phyloP scores from a whole-genome alignment of 1,140 invertebrate species.

The Drosophila malerkotliana region DNA sequence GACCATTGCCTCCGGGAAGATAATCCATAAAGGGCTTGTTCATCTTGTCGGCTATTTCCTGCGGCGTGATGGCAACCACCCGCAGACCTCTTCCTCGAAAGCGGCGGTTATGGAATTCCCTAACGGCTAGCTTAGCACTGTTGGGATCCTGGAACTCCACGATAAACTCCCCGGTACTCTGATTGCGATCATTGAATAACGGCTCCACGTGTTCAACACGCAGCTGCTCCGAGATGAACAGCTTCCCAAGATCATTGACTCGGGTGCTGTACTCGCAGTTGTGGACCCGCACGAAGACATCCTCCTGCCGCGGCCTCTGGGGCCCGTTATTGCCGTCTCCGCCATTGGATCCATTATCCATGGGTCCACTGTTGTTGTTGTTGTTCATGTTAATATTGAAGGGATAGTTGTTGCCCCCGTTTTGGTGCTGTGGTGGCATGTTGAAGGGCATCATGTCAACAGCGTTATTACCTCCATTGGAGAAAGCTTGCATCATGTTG shows the following conservation, averaged over 20 bases:
- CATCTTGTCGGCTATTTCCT: conserved; percentile 85
- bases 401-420: conserved; percentile 32
- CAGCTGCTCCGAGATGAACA: conserved; percentile 90
- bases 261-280: conserved; percentile 90
- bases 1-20: conserved; percentile 65
- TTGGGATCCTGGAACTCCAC: conserved; percentile 90
- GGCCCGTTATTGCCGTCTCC: conserved; percentile 1
- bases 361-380: conserved; percentile 11
- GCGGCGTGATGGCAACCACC: conserved; percentile 88
- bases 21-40: conserved; percentile 78
- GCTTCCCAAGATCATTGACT: conserved; percentile 91
- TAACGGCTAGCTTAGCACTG: conserved; percentile 89
- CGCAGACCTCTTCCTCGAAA: conserved; percentile 88
- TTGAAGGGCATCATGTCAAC: conserved; percentile 46
- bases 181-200: conserved; percentile 88
- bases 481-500: conserved; percentile 47
- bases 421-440: conserved; percentile 51
- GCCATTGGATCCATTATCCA: conserved; percentile 26
- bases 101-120: conserved; percentile 87
- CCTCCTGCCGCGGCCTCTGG: conserved; percentile 37
- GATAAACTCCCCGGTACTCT: conserved; percentile 92
- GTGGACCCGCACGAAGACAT: conserved; percentile 88
- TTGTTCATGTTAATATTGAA: conserved; percentile 37
- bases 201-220: conserved; percentile 91
- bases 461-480: conserved; percentile 16